These are phyloP conservation scores for Otolemur crassicaudatus DNA, from an alignment of 2,797 vertebrate genomes.

Conservation along the genomic window DNA sequence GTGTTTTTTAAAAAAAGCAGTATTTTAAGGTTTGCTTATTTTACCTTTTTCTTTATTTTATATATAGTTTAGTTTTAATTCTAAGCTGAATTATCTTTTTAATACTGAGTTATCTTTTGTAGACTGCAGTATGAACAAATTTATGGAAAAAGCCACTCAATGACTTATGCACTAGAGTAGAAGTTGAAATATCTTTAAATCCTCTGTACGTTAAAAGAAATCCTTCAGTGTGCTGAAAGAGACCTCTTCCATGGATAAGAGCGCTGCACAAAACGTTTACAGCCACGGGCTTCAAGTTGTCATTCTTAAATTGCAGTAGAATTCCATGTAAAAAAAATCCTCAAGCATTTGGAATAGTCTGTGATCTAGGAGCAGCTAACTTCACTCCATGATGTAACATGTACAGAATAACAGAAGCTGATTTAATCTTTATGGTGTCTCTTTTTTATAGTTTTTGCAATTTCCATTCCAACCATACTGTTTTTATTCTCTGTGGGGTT, in stretches of 20 bases:
- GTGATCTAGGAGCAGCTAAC: neutral
- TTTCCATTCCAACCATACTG: neutral
- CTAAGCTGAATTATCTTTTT: neutral
- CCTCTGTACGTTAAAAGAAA: neutral
- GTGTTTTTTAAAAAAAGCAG: neutral
- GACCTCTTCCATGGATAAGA: neutral
- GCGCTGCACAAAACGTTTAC: neutral
- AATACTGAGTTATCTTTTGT: neutral
- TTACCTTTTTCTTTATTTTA: neutral
- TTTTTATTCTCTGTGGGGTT: neutral
- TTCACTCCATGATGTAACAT: neutral
- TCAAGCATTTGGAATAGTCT: neutral
- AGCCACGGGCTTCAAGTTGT: neutral
- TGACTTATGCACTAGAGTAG: neutral
- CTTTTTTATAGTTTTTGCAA: neutral
- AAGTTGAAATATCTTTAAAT: neutral
- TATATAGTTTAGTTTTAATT: neutral
- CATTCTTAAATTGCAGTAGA: neutral
- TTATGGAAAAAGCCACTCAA: neutral
- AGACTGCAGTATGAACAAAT: neutral
- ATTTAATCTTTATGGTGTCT: neutral
- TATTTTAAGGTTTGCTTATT: neutral
- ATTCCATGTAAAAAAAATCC: neutral
- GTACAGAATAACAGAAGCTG: neutral
- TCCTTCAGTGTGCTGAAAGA: neutral